Evolutionary conservation across 2,888 invertebrate genomes (phyloP).

Genomic region (Ischnura elegans): DNA sequence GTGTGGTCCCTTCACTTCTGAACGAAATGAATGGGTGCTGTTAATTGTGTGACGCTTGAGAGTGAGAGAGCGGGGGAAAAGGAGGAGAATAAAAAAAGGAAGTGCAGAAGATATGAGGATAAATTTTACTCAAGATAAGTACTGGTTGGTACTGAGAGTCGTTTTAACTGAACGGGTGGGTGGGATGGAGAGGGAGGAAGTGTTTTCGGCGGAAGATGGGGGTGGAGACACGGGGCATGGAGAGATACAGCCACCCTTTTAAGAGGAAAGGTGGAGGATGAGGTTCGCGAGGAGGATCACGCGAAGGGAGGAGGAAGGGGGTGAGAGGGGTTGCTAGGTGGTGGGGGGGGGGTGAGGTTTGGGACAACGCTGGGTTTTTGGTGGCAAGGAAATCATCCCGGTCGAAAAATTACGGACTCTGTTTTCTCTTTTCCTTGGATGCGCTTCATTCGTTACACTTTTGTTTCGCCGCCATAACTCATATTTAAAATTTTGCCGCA

Average conservation of each 20-base stretch:
- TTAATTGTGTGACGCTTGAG: conserved; percentile 62
- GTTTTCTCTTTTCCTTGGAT: conserved; percentile 62
- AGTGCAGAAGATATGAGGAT: conserved; percentile 45
- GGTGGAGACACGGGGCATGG: background rate
- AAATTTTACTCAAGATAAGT: conserved; percentile 62
- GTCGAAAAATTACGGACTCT: conserved; percentile 64
- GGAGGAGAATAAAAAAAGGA: too few species aligned
- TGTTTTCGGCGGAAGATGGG: background rate
- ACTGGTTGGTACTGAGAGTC: conserved; percentile 27
- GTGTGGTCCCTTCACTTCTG: conserved; percentile 17
- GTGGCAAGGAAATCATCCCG: conserved; percentile 61
- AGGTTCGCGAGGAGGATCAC: background rate
- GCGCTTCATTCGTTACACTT: conserved; percentile 62
- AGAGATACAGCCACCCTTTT: background rate
- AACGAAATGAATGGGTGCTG: conserved; percentile 60
- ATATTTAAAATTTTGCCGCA: conserved; percentile 67
- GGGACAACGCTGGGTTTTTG: too few species aligned
- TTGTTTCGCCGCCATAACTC: conserved; percentile 56
- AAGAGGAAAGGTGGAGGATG: background rate
- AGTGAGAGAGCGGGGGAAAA: too few species aligned
- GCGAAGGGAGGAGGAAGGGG: background rate
- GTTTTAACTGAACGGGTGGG: background rate
- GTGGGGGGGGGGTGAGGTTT: background rate
- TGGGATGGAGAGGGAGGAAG: background rate
- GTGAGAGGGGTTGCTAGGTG: background rate